Evolutionary conservation across 2,888 invertebrate genomes (phyloP).

Genomic region (Andrena hattorfiana): DNA sequence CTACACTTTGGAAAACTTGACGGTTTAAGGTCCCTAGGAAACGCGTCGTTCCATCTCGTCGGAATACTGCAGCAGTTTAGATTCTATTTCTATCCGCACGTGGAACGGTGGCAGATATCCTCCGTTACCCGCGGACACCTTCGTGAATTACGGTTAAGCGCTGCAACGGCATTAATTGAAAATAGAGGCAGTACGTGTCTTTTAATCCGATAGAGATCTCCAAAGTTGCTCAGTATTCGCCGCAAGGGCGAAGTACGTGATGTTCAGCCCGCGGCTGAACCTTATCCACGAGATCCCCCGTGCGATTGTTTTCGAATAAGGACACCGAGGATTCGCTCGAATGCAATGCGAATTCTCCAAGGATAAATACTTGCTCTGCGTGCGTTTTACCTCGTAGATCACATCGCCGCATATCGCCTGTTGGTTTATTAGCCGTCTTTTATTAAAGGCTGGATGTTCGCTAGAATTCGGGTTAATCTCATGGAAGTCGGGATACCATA

Average conservation of each 20-base stretch:
- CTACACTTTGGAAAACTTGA: not conserved
- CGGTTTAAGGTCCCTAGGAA: not conserved
- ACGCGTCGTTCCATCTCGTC: not conserved
- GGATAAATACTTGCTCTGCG: not conserved
- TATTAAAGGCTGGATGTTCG: not conserved
- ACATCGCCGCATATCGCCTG: not conserved
- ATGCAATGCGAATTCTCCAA: not conserved
- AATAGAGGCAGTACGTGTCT: not conserved
- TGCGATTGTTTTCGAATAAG: conserved; percentile 23
- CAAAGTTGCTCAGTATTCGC: conserved; percentile 9
- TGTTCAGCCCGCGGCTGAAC: not conserved
- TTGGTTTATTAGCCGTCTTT: not conserved
- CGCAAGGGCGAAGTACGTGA: conserved; percentile 14
- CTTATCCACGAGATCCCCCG: not conserved
- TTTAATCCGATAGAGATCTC: conserved; percentile 3
- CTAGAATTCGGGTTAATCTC: not conserved
- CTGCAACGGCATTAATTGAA: conserved; percentile 18
- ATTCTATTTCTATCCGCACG: not conserved
- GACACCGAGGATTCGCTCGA: not conserved
- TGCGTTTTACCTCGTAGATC: not conserved
- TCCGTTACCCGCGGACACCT: not conserved
- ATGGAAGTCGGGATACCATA: not conserved
- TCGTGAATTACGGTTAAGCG: not conserved
- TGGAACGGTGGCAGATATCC: not conserved
- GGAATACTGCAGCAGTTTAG: not conserved